Conservation (phyloP, 2,888 invertebrate genomes). For the Labia minor region DNA sequence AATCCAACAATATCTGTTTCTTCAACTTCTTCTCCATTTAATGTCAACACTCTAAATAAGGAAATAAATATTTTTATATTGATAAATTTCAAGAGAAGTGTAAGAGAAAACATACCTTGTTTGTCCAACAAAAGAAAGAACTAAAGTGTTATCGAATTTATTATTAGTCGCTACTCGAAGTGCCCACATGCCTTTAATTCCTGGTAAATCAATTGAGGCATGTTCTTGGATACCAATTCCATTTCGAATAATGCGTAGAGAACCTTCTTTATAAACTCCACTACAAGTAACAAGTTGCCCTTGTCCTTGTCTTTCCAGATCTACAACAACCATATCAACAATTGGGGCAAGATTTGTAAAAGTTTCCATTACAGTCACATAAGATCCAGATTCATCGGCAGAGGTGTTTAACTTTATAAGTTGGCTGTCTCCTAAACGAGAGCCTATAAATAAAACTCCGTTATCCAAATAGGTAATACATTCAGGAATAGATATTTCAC, state of each 20-base stretch:
- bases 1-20: constrained; percentile 92
- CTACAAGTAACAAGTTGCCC: constrained; percentile 91
- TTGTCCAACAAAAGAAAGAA: constrained; percentile 93
- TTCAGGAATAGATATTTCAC: constrained; percentile 88
- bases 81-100: not conserved
- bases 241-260: constrained; percentile 90
- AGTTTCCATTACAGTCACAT: constrained; percentile 88
- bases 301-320: constrained; percentile 92
- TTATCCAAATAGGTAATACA: constrained; percentile 97
- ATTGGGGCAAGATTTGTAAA: constrained; percentile 97
- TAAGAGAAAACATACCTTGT: constrained; percentile 49
- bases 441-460: constrained; percentile 93
- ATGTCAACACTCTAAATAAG: constrained; percentile 57
- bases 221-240: constrained; percentile 98
- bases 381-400: constrained; percentile 74
- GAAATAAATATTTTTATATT: not conserved
- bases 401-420: constrained; percentile 77
- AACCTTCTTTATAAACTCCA: constrained; percentile 93
- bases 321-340: constrained; percentile 94
- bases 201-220: constrained; percentile 91
- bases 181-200: constrained; percentile 98
- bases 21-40: constrained; percentile 94
- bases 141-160: constrained; percentile 74
- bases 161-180: constrained; percentile 53
- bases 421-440: constrained; percentile 92